A percentile compares a stretch with the other conserved stretches of the same genome.
Conservation (phyloP, 2,888 invertebrate species). For the Fragum whitleyi region DNA sequence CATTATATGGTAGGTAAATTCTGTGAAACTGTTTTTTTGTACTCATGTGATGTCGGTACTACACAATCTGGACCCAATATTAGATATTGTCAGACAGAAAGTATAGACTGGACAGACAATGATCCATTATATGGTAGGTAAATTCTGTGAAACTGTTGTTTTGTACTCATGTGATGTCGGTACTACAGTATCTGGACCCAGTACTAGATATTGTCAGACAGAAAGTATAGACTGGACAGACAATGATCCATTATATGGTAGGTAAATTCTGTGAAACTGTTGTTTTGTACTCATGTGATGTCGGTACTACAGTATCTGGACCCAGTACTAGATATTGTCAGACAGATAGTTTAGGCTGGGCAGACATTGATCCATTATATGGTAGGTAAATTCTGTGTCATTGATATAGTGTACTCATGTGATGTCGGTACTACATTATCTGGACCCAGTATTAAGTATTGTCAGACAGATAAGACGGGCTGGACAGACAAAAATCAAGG, state of each 20-base stretch:
- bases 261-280: no score
- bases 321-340: slow-evolving; percentile 5
- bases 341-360: slow-evolving; percentile 33
- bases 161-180: slow-evolving; percentile 29
- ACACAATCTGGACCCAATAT: slow-evolving; percentile 27
- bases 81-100: slow-evolving; percentile 31
- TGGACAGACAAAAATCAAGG: no score
- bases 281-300: slow-evolving; percentile 17
- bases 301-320: slow-evolving; percentile 37
- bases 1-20: slow-evolving; percentile 41
- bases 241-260: slow-evolving; percentile 42
- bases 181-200: slow-evolving; percentile 28
- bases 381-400: slow-evolving; percentile 15
- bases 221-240: slow-evolving; percentile 38
- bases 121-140: slow-evolving; percentile 45
- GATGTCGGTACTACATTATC: slow-evolving; percentile 39
- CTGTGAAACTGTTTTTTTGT: no score
- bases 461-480: slow-evolving; percentile 44
- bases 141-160: no score
- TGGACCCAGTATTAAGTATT: slow-evolving; percentile 27
- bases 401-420: slow-evolving; percentile 5
- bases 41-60: slow-evolving; percentile 29
- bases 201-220: slow-evolving; percentile 19
- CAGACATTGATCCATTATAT: slow-evolving; percentile 28
- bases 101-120: slow-evolving; percentile 22